Percentiles rank a stretch among this genome's conserved stretches.
Conservation (phyloP, 2,888 invertebrate genomes). For the Pollenia griseotomentosa region DNA sequence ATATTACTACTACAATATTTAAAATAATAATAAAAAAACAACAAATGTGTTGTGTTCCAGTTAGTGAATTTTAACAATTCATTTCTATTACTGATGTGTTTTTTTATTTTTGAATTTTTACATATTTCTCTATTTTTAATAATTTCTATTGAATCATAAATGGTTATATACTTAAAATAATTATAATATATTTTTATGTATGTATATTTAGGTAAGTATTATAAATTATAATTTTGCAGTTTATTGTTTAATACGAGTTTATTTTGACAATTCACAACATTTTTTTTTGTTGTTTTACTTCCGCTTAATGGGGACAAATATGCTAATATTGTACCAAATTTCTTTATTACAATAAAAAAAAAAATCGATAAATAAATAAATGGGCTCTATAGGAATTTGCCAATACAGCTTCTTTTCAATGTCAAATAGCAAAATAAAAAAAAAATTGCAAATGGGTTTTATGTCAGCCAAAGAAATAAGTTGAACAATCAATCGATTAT, state of each 20-base stretch:
- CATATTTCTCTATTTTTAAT: conserved; percentile 19
- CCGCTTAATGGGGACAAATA: conserved; percentile 35
- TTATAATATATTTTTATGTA: neutral
- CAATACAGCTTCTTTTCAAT: neutral
- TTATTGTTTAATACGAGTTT: conserved; percentile 24
- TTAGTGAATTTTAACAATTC: conserved; percentile 72
- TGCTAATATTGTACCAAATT: conserved; percentile 20
- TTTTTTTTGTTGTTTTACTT: conserved; percentile 31
- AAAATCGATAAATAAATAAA: too few species aligned
- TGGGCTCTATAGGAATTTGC: neutral
- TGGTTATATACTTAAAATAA: conserved; percentile 17
- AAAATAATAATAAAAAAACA: conserved; percentile 1
- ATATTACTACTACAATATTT: conserved; percentile 8
- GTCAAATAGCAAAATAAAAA: neutral
- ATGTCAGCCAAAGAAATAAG: neutral
- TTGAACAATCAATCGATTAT: neutral
- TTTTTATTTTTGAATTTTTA: conserved; percentile 20
- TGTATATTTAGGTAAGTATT: neutral
- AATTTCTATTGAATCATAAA: conserved; percentile 60
- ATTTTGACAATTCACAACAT: too few species aligned
- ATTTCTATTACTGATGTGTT: conserved; percentile 29
- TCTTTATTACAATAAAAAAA: neutral
- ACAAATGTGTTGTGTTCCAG: conserved; percentile 63
- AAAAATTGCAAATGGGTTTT: conserved; percentile 2
- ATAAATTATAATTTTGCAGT: conserved; percentile 43